Percentiles rank a stretch among this genome's conserved stretches.
phyloP scores from a whole-genome alignment of 2,888 invertebrate species.

The Hirtodrosophila duncani region DNA sequence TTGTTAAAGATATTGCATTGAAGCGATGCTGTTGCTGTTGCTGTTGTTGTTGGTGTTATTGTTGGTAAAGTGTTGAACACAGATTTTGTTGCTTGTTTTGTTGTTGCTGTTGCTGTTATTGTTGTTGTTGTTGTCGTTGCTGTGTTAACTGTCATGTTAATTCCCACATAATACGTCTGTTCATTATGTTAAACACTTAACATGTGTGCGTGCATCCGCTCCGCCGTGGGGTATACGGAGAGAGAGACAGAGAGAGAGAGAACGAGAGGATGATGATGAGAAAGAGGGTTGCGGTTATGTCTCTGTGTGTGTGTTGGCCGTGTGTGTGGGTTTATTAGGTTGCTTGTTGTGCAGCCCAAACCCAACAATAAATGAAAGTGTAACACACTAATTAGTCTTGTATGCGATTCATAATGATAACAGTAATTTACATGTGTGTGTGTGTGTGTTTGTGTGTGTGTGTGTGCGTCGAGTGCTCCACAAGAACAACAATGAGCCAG shows the following conservation, averaged over 20 bases:
- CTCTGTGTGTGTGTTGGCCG: constrained; percentile 6
- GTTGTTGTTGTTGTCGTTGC: constrained; percentile 23
- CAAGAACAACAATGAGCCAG: constrained; percentile 13
- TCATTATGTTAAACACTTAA: constrained; percentile 72
- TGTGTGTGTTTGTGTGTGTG: constrained; percentile 1
- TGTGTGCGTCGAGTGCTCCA: constrained; percentile 19
- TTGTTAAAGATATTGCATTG: too few species aligned
- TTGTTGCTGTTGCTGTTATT: constrained; percentile 8
- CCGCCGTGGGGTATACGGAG: background rate
- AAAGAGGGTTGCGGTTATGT: background rate
- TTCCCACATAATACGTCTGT: constrained; percentile 62
- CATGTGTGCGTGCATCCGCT: constrained; percentile 12
- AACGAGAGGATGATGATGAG: background rate
- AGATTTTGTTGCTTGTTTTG: constrained; percentile 18
- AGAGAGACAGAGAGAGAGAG: background rate
- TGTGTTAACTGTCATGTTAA: constrained; percentile 70
- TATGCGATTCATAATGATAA: constrained; percentile 73
- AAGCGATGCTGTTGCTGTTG: too few species aligned
- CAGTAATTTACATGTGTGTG: constrained; percentile 62
- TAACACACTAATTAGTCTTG: constrained; percentile 69
- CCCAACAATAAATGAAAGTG: constrained; percentile 64
- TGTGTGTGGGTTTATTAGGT: constrained; percentile 17
- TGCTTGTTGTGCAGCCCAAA: constrained; percentile 14
- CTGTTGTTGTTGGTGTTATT: too few species aligned
- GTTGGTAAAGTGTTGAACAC: too few species aligned